Evolutionary conservation across 2,888 invertebrate species (phyloP).

Genomic region (Brachylomia viminalis): DNA sequence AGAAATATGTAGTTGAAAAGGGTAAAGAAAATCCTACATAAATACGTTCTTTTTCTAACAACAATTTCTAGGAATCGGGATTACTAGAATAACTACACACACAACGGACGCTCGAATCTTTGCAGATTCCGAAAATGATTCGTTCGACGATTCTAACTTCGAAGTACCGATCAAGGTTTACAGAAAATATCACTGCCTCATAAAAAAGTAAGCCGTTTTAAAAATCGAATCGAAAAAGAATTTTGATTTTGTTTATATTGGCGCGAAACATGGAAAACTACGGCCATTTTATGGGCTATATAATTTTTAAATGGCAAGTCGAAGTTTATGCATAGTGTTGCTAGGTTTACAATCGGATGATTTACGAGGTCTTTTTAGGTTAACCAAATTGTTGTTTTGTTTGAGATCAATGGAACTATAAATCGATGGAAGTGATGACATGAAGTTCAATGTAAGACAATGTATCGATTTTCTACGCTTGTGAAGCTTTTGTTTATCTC

Average conservation of each 20-base stretch:
- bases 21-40: background rate
- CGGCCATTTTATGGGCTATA: conserved; percentile 39
- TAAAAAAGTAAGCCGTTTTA: conserved; percentile 44
- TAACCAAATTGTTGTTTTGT: conserved; percentile 34
- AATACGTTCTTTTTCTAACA: background rate
- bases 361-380: conserved; percentile 35
- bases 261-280: conserved; percentile 13
- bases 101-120: background rate
- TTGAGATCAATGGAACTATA: conserved; percentile 41
- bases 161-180: conserved; percentile 13
- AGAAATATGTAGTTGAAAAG: background rate
- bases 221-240: conserved; percentile 40
- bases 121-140: background rate
- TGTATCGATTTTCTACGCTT: conserved; percentile 17
- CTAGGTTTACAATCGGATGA: conserved; percentile 9
- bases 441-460: conserved; percentile 19
- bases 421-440: conserved; percentile 16
- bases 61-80: background rate
- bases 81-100: conserved; percentile 11
- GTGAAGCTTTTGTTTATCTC: conserved; percentile 17
- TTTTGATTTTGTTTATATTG: conserved; percentile 28
- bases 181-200: background rate
- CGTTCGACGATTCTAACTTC: background rate
- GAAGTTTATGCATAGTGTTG: conserved; percentile 28
- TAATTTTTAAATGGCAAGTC: conserved; percentile 32